phyloP scores from a whole-genome alignment of 2,797 vertebrate genomes.

The Toxotes lorentzi region DNA sequence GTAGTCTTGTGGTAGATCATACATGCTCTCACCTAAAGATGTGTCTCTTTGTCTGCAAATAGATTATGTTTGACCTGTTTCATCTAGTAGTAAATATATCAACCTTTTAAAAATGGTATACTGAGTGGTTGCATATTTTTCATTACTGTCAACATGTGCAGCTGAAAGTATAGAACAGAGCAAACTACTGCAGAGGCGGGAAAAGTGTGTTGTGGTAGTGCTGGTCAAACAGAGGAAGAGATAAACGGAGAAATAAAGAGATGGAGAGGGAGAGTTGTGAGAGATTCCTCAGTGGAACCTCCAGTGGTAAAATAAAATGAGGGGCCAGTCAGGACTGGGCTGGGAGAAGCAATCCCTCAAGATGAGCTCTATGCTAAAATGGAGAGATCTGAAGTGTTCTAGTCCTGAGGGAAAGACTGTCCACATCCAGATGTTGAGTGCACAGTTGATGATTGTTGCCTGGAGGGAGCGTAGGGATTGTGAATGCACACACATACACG shows the following conservation, averaged over 20 bases:
- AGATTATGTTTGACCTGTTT: slow-evolving; percentile 40
- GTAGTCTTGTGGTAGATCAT: slow-evolving; percentile 12
- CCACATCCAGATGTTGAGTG: slow-evolving; percentile 74
- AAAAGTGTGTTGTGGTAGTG: slow-evolving; percentile 17
- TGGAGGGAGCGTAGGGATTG: slow-evolving; percentile 48
- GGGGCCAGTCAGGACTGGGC: slow-evolving; percentile 21
- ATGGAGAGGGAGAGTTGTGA: slow-evolving; percentile 23
- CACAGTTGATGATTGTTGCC: slow-evolving; percentile 66
- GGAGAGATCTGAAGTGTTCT: slow-evolving; percentile 58
- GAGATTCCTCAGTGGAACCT: slow-evolving; percentile 49
- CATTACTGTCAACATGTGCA: slow-evolving; percentile 16
- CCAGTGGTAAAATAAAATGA: slow-evolving; percentile 52
- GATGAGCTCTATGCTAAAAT: slow-evolving; percentile 56
- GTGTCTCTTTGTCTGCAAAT: slow-evolving; percentile 13
- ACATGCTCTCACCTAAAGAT: slow-evolving; percentile 12
- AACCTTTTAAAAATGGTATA: slow-evolving; percentile 34
- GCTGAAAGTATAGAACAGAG: slow-evolving; percentile 20
- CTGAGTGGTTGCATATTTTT: slow-evolving; percentile 15
- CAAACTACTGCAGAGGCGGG: slow-evolving; percentile 13
- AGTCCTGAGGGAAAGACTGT: slow-evolving; percentile 63
- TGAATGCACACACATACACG: slow-evolving; percentile 29
- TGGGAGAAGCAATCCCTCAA: slow-evolving; percentile 37
- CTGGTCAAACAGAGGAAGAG: slow-evolving; percentile 29
- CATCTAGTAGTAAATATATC: slow-evolving; percentile 25
- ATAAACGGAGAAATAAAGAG: slow-evolving; percentile 57